Evolutionary conservation across 2,113 vertebrate genomes (phyloP).

Genomic region (Felis chaus): DNA sequence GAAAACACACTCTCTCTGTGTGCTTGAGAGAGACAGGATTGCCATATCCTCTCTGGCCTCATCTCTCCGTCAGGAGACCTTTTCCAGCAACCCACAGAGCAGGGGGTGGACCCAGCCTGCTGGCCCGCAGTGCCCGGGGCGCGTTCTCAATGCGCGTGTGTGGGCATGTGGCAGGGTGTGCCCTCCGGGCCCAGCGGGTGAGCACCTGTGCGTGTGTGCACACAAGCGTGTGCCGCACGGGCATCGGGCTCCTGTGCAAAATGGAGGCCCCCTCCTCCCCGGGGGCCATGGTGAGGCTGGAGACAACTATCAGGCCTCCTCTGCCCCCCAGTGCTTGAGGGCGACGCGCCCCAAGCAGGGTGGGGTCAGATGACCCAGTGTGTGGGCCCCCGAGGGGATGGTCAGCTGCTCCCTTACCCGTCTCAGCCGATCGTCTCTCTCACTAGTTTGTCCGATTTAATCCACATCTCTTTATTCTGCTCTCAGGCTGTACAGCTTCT

Average conservation of each 20-base stretch:
- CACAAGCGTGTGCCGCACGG: rapidly evolving
- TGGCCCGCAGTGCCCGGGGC: rapidly evolving
- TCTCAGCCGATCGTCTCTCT: background rate
- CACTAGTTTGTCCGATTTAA: rapidly evolving
- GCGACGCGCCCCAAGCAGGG: rapidly evolving
- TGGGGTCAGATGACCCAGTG: rapidly evolving
- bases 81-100: background rate
- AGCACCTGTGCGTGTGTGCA: rapidly evolving
- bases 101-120: background rate
- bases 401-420: background rate
- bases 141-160: rapidly evolving
- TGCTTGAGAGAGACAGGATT: background rate
- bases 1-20: background rate
- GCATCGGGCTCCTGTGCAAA: background rate
- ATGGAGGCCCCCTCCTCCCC: background rate
- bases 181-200: rapidly evolving
- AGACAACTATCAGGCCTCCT: background rate
- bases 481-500: background rate
- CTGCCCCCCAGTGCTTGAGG: too few species aligned
- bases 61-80: background rate
- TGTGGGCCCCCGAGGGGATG: rapidly evolving
- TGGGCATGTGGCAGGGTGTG: background rate
- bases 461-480: background rate
- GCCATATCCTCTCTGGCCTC: background rate
- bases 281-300: background rate